Conservation (phyloP, 1,140 invertebrate species). For the Calycopis cecrops region DNA sequence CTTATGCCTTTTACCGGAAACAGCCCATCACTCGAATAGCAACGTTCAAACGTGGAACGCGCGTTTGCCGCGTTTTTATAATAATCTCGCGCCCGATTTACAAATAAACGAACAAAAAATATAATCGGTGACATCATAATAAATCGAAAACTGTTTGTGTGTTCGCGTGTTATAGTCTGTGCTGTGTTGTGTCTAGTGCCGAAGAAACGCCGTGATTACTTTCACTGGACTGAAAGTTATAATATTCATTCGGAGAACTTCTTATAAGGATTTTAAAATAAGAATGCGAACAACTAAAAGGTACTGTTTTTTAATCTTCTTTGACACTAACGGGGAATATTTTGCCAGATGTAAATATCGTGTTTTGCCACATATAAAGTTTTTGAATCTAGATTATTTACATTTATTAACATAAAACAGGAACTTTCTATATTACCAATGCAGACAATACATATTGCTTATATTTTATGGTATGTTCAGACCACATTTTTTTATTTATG, state of each 20-base stretch:
- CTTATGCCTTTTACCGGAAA: background rate
- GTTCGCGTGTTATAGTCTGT: constrained; percentile 41
- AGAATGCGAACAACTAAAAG: constrained; percentile 37
- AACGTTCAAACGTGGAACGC: constrained; percentile 1
- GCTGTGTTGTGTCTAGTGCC: constrained; percentile 52
- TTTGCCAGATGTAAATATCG: too few species aligned
- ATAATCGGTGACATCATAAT: constrained; percentile 25
- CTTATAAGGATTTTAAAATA: constrained; percentile 43
- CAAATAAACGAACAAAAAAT: constrained; percentile 14
- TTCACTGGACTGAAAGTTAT: constrained; percentile 71
- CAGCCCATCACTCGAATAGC: background rate
- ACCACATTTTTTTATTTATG: too few species aligned
- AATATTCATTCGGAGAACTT: constrained; percentile 65
- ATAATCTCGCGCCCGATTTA: constrained; percentile 1
- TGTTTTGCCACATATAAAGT: too few species aligned
- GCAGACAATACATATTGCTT: too few species aligned
- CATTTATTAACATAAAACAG: too few species aligned
- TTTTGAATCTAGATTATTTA: too few species aligned
- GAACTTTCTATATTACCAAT: too few species aligned
- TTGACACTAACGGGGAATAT: too few species aligned
- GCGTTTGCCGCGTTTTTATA: constrained; percentile 1
- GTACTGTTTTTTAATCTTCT: constrained; percentile 26
- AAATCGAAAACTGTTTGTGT: constrained; percentile 27
- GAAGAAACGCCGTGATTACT: constrained; percentile 65
- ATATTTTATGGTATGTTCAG: too few species aligned